A percentile compares a stretch with the other conserved stretches of the same genome.
phyloP scores from a whole-genome alignment of 2,888 invertebrate genomes.

The Acleris cristana region DNA sequence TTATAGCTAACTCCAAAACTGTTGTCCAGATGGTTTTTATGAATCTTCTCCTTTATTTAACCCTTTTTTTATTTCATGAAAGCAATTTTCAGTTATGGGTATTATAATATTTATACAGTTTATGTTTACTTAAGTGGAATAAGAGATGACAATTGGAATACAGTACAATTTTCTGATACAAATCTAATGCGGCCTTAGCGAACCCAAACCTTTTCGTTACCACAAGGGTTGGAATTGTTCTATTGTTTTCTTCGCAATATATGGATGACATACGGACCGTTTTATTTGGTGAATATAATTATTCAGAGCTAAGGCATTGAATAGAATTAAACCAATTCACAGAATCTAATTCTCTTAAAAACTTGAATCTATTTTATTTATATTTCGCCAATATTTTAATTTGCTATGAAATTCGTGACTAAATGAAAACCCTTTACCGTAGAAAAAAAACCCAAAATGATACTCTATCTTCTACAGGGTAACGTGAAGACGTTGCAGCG shows the following conservation, averaged over 20 bases:
- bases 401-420: too few relatives aligned
- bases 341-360: not conserved
- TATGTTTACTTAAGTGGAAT: conserved; percentile 14
- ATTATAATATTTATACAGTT: not conserved
- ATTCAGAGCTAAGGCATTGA: conserved; percentile 9
- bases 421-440: too few relatives aligned
- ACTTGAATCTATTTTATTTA: not conserved
- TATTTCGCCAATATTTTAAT: too few relatives aligned
- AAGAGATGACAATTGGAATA: conserved; percentile 31
- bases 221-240: conserved; percentile 51
- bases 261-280: conserved; percentile 32
- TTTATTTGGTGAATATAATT: conserved; percentile 23
- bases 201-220: conserved; percentile 51
- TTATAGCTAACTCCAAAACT: too few relatives aligned
- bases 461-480: too few relatives aligned
- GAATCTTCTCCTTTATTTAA: too few relatives aligned
- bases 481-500: too few relatives aligned
- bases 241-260: conserved; percentile 53
- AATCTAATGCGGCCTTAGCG: conserved; percentile 32
- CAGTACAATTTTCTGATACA: conserved; percentile 36
- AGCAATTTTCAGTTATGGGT: not conserved
- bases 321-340: conserved; percentile 12
- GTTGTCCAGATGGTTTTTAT: too few relatives aligned
- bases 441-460: too few relatives aligned
- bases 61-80: not conserved